These are phyloP conservation scores for Tetranychus cinnabarinus DNA, from an alignment of 1,140 invertebrate genomes.

Conservation along the genomic window DNA sequence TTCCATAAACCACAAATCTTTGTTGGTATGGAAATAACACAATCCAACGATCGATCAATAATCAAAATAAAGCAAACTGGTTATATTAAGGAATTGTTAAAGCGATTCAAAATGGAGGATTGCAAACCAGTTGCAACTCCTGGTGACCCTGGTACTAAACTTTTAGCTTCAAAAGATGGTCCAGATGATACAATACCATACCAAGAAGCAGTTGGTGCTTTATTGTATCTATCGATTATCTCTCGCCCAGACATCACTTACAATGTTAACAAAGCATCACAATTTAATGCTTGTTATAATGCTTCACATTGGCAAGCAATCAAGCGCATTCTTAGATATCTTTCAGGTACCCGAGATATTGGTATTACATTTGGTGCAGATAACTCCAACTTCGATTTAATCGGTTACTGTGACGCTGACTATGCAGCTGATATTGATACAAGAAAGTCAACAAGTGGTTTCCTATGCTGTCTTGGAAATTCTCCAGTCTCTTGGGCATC, in stretches of 20 bases:
- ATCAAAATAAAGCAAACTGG: slow-evolving; percentile 3
- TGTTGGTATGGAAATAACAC: no score
- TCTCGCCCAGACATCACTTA: slow-evolving; percentile 13
- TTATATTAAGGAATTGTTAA: slow-evolving; percentile 1
- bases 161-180: no score
- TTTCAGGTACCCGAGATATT: slow-evolving; percentile 12
- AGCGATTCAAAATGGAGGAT: slow-evolving; percentile 12
- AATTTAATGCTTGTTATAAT: slow-evolving; percentile 8
- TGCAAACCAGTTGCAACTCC: background rate
- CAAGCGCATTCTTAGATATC: slow-evolving; percentile 15
- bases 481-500: slow-evolving; percentile 2
- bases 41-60: no score
- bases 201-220: slow-evolving; percentile 7
- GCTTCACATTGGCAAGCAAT: slow-evolving; percentile 12
- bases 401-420: no score
- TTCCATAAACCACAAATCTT: no score
- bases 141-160: no score
- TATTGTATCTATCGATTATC: slow-evolving; percentile 4
- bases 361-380: no score
- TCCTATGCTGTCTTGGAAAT: background rate
- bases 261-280: slow-evolving; percentile 7
- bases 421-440: slow-evolving; percentile 14
- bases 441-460: slow-evolving; percentile 7
- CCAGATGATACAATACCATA: no score
- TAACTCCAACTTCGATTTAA: no score